Percentiles rank a stretch among this genome's conserved stretches.
Conservation (phyloP, 2,113 vertebrate genomes). For the Cichladusa arquata region DNA sequence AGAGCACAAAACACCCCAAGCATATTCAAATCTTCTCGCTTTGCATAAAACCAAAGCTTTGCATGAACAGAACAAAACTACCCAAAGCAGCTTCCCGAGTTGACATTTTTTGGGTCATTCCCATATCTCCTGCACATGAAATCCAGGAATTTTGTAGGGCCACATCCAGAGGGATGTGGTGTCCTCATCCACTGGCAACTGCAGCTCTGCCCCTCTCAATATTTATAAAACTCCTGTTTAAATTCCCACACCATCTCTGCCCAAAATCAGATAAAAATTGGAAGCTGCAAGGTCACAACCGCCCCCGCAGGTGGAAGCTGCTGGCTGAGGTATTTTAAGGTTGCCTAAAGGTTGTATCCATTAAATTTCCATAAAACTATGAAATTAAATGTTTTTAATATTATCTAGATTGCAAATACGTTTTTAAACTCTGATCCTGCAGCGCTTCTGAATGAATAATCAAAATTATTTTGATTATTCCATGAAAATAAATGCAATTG, state of each 20-base stretch:
- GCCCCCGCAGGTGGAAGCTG: rapidly evolving
- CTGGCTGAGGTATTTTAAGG: background rate
- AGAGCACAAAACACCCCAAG: background rate
- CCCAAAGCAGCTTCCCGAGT: background rate
- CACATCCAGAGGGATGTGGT: rapidly evolving
- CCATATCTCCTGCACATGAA: rapidly evolving
- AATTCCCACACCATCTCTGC: background rate
- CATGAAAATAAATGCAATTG: background rate
- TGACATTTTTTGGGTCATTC: background rate
- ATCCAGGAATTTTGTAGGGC: background rate
- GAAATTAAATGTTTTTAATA: background rate
- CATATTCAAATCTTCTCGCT: background rate
- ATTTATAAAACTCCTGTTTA: background rate
- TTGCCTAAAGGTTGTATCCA: background rate
- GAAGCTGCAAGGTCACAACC: background rate
- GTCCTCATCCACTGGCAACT: background rate
- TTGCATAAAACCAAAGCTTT: background rate
- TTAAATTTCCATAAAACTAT: background rate
- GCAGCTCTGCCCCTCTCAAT: background rate
- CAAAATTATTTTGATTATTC: background rate
- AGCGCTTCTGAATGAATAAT: background rate
- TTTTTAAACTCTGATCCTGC: background rate
- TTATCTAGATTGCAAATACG: background rate
- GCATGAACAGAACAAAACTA: background rate
- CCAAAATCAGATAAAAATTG: background rate